Percentiles rank a stretch among this genome's conserved stretches.
Conservation (phyloP, 2,797 vertebrate genomes). For the Psittacula echo region DNA sequence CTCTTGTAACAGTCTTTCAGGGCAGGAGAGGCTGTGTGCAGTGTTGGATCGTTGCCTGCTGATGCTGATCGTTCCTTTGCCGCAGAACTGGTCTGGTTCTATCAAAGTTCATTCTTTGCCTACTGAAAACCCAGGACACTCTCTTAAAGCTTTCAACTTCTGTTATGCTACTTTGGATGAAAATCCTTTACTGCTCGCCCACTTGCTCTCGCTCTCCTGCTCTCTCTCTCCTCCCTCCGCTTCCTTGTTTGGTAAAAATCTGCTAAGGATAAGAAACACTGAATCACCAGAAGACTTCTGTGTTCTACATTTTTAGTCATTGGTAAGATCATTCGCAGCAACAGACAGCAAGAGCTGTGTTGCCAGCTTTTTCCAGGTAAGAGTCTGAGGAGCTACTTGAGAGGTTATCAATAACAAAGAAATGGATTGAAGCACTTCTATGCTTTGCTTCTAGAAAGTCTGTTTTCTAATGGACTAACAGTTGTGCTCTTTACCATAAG, state of each 20-base stretch:
- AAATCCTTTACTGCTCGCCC: background rate
- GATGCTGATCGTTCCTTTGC: too few species aligned
- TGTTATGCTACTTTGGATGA: background rate
- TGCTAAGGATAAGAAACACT: background rate
- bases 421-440: background rate
- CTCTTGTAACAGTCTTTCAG: too few species aligned
- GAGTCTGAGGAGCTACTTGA: background rate
- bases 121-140: too few species aligned
- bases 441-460: background rate
- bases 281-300: background rate
- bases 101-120: too few species aligned
- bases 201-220: background rate
- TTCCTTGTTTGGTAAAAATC: background rate
- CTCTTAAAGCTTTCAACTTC: background rate
- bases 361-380: background rate
- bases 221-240: background rate
- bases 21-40: too few species aligned
- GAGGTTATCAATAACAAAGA: background rate
- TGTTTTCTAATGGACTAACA: background rate
- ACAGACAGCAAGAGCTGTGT: background rate
- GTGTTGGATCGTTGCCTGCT: too few species aligned
- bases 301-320: background rate
- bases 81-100: too few species aligned
- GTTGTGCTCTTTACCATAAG: background rate
- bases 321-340: background rate